phyloP scores from a whole-genome alignment of 2,888 invertebrate genomes.

The Alcis repandata region DNA sequence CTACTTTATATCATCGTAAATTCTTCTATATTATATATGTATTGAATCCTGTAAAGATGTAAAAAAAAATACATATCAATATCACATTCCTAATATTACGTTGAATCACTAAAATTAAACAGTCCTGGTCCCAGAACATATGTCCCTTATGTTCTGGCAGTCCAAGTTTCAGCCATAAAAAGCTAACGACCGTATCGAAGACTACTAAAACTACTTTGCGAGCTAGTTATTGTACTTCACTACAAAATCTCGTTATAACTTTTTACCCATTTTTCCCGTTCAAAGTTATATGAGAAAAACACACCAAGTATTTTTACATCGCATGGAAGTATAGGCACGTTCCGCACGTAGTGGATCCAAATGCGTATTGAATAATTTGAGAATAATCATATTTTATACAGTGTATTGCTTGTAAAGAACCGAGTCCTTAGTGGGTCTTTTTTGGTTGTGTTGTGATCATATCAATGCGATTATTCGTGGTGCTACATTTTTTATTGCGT shows the following conservation, averaged over 20 bases:
- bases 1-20: too few relatives aligned
- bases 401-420: neutral
- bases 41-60: too few relatives aligned
- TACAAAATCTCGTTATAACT: constrained; percentile 47
- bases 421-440: too few relatives aligned
- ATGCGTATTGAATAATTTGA: constrained; percentile 24
- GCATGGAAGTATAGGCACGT: constrained; percentile 17
- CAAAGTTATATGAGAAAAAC: constrained; percentile 36
- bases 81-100: too few relatives aligned
- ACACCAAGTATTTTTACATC: constrained; percentile 15
- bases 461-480: neutral
- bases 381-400: neutral
- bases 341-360: constrained; percentile 13
- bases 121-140: constrained; percentile 27
- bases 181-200: constrained; percentile 40
- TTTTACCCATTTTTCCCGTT: constrained; percentile 22
- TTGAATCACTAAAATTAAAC: constrained; percentile 25
- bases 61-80: too few relatives aligned
- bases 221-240: constrained; percentile 39
- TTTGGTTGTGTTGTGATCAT: neutral
- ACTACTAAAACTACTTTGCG: constrained; percentile 41
- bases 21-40: too few relatives aligned
- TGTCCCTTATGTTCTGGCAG: constrained; percentile 28
- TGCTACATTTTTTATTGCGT: neutral
- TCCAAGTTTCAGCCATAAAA: constrained; percentile 44